Base-by-base conservation (phyloP, 2,888 invertebrate genomes). In the Pterostichus niger region DNA sequence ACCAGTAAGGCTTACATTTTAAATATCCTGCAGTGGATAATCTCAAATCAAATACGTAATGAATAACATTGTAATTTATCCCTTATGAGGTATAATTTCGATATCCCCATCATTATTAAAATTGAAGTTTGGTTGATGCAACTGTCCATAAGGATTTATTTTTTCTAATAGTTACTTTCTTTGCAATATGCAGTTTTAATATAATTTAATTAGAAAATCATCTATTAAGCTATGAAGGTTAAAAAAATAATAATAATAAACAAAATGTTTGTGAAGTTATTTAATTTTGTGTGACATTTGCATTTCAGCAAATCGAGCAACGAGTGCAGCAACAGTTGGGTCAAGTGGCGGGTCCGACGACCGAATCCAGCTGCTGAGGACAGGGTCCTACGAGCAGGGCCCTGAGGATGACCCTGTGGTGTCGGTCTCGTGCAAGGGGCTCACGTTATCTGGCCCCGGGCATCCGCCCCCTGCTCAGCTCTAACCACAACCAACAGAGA, bases 271-370 rank as follows among this genome's bases (percentile, higher is more conserved):
- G 79, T 54, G 84, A 49, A 49, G 4, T 10, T 49, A 49, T 9
- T 46, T 84, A 31, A 76, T 79, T 73, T 9, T 79, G 31, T 54
- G 59, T 76, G 68, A 80, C 79, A 73, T 83, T 78, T 86, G 85
- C 86, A 40, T 87, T 87, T 71, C 87, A 90, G 90, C 88, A 90
- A 89, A 90, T 90, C 88, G 90, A 90, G 87, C 90, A 90, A 87
- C 88, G 89, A 87, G 89, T 90, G 85, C 89, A 89, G 83, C 90
- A 90, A 87, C 90, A 90, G 86, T 87, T 90, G 87, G 89, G 90
- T 85, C 89, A 89, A 86, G 88, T 89, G 87, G 89, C 89, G 87
- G 89, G 90, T 85, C 89, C 89, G 86, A 88, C 89, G 87, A 89
- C 89, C 87, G 90, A 89, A 86, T 89, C 90, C 59, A 87, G 89